Evolutionary conservation across 2,113 vertebrate genomes (phyloP).

Genomic region (Aegypius monachus): DNA sequence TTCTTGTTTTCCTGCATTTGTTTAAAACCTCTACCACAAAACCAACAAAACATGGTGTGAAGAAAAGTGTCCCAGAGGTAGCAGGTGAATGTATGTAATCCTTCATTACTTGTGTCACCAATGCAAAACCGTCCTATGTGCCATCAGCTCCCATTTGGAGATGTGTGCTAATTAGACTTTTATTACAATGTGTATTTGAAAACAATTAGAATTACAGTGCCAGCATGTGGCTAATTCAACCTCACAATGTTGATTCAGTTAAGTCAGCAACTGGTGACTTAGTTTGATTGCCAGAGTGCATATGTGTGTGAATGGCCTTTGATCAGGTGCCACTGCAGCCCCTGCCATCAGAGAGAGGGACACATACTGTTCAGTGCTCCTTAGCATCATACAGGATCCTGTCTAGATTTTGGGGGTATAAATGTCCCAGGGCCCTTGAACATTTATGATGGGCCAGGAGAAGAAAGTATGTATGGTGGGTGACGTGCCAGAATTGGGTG

Average conservation of each 20-base stretch:
- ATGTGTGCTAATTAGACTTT: slow-evolving; percentile 44
- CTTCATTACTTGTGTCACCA: slow-evolving; percentile 4
- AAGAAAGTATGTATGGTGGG: neutral
- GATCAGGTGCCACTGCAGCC: neutral
- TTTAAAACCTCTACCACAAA: slow-evolving; percentile 45
- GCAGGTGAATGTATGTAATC: neutral
- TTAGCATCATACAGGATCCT: neutral
- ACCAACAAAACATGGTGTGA: neutral
- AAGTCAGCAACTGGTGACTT: neutral
- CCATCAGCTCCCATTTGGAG: slow-evolving; percentile 53
- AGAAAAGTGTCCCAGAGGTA: neutral
- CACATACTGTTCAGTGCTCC: neutral
- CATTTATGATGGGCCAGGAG: neutral
- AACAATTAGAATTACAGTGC: slow-evolving; percentile 64
- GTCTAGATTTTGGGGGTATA: neutral
- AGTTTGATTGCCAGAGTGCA: neutral
- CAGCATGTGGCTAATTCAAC: slow-evolving; percentile 59
- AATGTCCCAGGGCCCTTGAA: neutral
- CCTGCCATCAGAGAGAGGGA: neutral
- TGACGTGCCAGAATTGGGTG: neutral
- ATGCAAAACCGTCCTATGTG: neutral
- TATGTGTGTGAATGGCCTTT: neutral
- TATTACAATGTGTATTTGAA: slow-evolving; percentile 59
- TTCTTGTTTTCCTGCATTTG: slow-evolving; percentile 39
- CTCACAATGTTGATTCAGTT: neutral